Percentiles rank a stretch among this genome's conserved stretches.
phyloP scores from a whole-genome alignment of 2,797 vertebrate species.

The Danio kyathit region DNA sequence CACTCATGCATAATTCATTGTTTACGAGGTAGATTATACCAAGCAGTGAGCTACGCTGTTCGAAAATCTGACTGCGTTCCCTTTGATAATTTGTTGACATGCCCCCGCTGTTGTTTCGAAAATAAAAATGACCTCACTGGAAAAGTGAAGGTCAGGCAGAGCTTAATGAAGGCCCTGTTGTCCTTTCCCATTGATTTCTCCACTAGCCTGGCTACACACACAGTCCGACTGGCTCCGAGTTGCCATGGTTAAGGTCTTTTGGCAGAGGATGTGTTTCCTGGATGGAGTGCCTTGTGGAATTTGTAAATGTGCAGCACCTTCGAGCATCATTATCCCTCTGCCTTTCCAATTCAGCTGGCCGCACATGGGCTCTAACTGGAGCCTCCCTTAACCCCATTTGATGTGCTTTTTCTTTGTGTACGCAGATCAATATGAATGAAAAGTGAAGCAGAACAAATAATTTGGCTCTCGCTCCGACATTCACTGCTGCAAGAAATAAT shows the following conservation, averaged over 20 bases:
- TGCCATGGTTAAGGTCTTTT: slow-evolving; percentile 65
- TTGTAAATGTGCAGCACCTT: slow-evolving; percentile 64
- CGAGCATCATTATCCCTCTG: slow-evolving; percentile 58
- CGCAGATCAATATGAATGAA: slow-evolving; percentile 39
- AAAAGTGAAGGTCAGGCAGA: slow-evolving; percentile 71
- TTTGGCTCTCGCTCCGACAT: slow-evolving; percentile 39
- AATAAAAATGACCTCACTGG: slow-evolving; percentile 73
- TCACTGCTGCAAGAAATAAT: slow-evolving; percentile 6
- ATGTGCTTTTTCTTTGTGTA: slow-evolving; percentile 19
- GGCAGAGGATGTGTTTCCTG: slow-evolving; percentile 62
- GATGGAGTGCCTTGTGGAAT: slow-evolving; percentile 60
- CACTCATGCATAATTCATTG: slow-evolving; percentile 77
- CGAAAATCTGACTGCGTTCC: slow-evolving; percentile 67
- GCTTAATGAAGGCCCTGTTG: slow-evolving; percentile 76
- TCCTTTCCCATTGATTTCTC: slow-evolving; percentile 73
- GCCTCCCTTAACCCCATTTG: slow-evolving; percentile 35
- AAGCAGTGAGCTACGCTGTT: slow-evolving; percentile 66
- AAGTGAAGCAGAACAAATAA: slow-evolving; percentile 23
- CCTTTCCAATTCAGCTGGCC: slow-evolving; percentile 10
- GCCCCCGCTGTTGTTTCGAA: slow-evolving; percentile 72
- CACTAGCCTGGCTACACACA: slow-evolving; percentile 52
- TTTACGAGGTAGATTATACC: slow-evolving; percentile 71
- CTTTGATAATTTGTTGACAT: slow-evolving; percentile 78
- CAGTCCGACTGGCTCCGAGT: slow-evolving; percentile 58
- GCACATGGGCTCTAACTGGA: slow-evolving; percentile 5